These are phyloP conservation scores for Pipa parva DNA, from an alignment of 2,113 vertebrate species.

Conservation along the genomic window DNA sequence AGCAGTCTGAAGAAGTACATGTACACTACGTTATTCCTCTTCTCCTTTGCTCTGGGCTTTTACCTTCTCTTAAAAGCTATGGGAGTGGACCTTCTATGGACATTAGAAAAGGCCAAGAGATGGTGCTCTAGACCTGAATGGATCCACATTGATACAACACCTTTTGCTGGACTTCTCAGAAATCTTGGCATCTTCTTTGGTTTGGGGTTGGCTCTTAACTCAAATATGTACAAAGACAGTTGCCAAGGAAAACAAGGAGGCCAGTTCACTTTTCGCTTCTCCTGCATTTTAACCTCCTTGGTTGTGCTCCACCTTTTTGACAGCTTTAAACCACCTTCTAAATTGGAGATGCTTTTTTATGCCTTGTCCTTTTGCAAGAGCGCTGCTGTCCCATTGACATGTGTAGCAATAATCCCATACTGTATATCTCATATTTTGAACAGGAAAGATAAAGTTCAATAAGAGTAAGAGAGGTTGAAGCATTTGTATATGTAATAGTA, in stretches of 20 bases:
- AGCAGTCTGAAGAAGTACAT: constrained; percentile 78
- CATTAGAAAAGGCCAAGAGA: constrained; percentile 79
- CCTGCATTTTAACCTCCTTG: constrained; percentile 68
- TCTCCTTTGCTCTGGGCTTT: constrained; percentile 83
- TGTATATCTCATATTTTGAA: constrained; percentile 67
- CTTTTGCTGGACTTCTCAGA: constrained; percentile 89
- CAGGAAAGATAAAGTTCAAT: constrained; percentile 61
- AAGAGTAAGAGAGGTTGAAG: too few relatives aligned
- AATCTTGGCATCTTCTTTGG: constrained; percentile 92
- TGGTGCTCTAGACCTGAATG: constrained; percentile 82
- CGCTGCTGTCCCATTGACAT: constrained; percentile 74
- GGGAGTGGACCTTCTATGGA: constrained; percentile 91
- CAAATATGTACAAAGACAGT: constrained; percentile 74
- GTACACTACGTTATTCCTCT: constrained; percentile 74
- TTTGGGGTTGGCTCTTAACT: constrained; percentile 87
- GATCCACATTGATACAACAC: constrained; percentile 87
- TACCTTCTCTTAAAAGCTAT: constrained; percentile 80
- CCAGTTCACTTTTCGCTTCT: constrained; percentile 56
- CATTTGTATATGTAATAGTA: too few relatives aligned
- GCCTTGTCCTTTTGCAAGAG: constrained; percentile 93
- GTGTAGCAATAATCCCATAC: constrained; percentile 80
- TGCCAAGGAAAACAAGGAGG: constrained; percentile 56
- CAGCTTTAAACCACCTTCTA: constrained; percentile 80
- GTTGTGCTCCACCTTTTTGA: constrained; percentile 83
- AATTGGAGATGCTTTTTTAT: constrained; percentile 78